Base-by-base conservation (phyloP, 2,113 vertebrate genomes). In the Psittacara wagleri region DNA sequence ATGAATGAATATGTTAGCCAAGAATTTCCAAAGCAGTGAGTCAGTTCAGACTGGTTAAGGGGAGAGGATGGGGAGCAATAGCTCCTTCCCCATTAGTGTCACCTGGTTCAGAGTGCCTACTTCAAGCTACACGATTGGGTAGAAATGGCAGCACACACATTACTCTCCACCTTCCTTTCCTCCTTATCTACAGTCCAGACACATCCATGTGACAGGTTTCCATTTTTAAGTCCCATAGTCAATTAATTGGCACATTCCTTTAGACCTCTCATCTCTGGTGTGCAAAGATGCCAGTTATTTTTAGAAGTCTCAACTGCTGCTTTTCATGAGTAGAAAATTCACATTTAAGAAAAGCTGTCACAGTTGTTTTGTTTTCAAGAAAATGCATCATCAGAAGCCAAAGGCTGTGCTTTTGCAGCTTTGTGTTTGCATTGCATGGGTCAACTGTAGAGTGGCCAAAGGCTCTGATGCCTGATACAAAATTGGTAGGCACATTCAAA, bases 11-110 rank as follows among this genome's bases (percentile, higher is more conserved):
- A 88, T 73, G 33, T 69, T 95, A 95, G 86, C 77, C 77, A 88
- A 91, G 80, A 95, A 92, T 95, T 95, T 97, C 88, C 73, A 79
- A 96, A 93, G 72, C 75, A 93, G 54, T 94, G 94, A 95, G 80
- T 95, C 93, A 94, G 68, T 95, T 75, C 75, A 83, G 68, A 64
- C 1, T 85, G 93, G 93, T 70, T 72, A 72, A 79, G 57, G 29
- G 77, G 37, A 86, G 55, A 90, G 28, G 61, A 57, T 72, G 35
- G 27, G 61, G 66, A 92, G 69, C 66, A 82, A 63, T 48, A 89
- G 9, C 69, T 92, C 69, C 57, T 94, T 95, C 77, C 22, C 44
- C 39, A 41, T 91, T 91, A 95, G 61, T 82, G 68, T 92, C 66
- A 95, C 86, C 73, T 94, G 74, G 43, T 69, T 92, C 77, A 49